Evolutionary conservation across 2,888 invertebrate species (phyloP).

Genomic region (Endomychus coccineus): DNA sequence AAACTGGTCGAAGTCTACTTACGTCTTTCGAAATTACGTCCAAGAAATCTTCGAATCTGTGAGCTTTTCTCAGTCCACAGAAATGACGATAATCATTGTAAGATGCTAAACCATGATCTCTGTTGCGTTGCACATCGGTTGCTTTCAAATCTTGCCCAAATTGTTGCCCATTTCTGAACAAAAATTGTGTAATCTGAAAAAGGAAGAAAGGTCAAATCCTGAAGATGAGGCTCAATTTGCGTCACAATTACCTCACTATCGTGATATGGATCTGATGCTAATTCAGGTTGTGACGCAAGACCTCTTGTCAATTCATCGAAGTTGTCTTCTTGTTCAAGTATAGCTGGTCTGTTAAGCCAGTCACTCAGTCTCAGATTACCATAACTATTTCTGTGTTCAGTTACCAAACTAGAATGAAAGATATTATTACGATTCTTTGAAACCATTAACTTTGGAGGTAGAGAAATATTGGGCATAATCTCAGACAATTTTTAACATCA

Average conservation of each 20-base stretch:
- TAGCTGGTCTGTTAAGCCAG: slow-evolving; percentile 59
- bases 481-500: too few species aligned
- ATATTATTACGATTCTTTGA: too few species aligned
- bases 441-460: background rate
- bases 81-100: slow-evolving; percentile 72
- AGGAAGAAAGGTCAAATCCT: background rate
- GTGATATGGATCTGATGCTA: slow-evolving; percentile 69
- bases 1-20: slow-evolving; percentile 31
- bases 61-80: slow-evolving; percentile 65
- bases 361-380: slow-evolving; percentile 61
- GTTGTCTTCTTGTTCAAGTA: slow-evolving; percentile 56
- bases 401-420: slow-evolving; percentile 47
- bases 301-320: slow-evolving; percentile 71
- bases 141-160: slow-evolving; percentile 77
- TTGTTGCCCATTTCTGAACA: slow-evolving; percentile 61
- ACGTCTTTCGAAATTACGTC: slow-evolving; percentile 61
- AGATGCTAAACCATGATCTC: slow-evolving; percentile 77
- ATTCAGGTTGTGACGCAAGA: slow-evolving; percentile 67
- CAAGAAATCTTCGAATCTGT: slow-evolving; percentile 59
- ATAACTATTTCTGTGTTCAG: slow-evolving; percentile 49
- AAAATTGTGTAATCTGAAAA: slow-evolving; percentile 55
- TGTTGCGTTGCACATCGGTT: slow-evolving; percentile 75
- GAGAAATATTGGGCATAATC: too few species aligned
- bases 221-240: background rate
- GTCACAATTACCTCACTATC: slow-evolving; percentile 58